Evolutionary conservation across 1,140 invertebrate genomes (phyloP), one percentile per base, ranked within the genome.

Genomic region (Cotesia chilonis): DNA sequence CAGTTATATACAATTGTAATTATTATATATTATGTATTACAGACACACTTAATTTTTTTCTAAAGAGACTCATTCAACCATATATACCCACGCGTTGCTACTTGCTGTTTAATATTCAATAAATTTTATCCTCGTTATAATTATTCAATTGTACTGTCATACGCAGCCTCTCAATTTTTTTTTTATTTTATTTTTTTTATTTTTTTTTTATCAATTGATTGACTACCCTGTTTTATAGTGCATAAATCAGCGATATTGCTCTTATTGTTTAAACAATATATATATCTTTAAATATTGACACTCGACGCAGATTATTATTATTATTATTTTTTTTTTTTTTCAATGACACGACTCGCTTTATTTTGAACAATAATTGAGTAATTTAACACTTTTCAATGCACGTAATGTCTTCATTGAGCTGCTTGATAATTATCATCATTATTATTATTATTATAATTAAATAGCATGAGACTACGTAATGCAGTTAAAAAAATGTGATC

Each of bases 171-270:
- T 76, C 71, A 74, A 79, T 79, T 79, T 75, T 73, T 78, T 76
- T 83, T 80, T 7, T 7, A 2, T 47, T 47, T 47, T 47, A 2
- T 47, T 41, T 41, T 41, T 41, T 41, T 41, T 1, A n/a, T n/a
- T 41, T 41, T 41, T 41, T 41, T 47, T 47, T 47, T 47, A 82
- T 80, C 85, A 86, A 86, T 87, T 87, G 84, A 85, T 85, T 84
- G 79, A 78, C 84, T 84, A 87, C 85, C 85, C 85, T 87, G 85
- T 86, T 85, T 85, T 81, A 84, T 87, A 85, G 20, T 83, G 84
- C 80, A 76, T 0, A 79, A 82, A 81, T 82, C 77, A 82, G 80
- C 65, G 64, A 14, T 69, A 66, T 83, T 76, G 78, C 78, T 72
- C 75, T 71, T 71, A 51, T 74, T 74, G 71, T 76, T 78, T 28